Conservation (phyloP, 2,888 invertebrate genomes). For the Drosophila mettleri region DNA sequence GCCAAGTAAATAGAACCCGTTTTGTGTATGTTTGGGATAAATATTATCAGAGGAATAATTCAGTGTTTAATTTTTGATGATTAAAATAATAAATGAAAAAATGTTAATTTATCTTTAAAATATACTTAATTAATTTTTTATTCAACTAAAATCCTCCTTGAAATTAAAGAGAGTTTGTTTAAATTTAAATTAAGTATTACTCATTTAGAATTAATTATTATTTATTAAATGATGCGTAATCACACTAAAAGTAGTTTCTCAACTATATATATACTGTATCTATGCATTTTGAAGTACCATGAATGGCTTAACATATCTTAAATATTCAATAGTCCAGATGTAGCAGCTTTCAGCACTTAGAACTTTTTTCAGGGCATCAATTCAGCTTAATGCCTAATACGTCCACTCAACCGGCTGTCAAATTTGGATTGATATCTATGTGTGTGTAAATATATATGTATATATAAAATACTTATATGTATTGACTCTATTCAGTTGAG, state of each 20-base stretch:
- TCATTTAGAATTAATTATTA: background rate
- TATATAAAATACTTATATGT: background rate
- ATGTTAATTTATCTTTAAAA: no score
- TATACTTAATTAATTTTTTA: no score
- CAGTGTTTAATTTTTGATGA: no score
- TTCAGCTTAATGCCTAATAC: constrained; percentile 17
- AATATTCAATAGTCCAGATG: background rate
- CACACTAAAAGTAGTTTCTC: background rate
- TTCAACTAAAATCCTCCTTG: no score
- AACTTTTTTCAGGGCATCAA: background rate
- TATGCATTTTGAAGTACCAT: background rate
- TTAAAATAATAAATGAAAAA: no score
- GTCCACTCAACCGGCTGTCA: constrained; percentile 10
- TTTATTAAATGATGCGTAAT: no score
- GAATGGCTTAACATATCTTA: background rate
- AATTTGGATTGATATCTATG: constrained; percentile 19
- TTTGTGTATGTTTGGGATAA: background rate
- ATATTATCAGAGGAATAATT: no score
- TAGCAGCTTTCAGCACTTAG: background rate
- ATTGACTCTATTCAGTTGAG: background rate
- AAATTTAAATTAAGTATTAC: no score
- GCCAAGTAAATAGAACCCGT: no score
- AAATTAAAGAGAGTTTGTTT: no score
- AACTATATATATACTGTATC: background rate
- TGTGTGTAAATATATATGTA: background rate